A percentile compares a stretch with the other conserved stretches of the same genome.
These are phyloP conservation scores for Phortica variegata DNA, from an alignment of 1,140 invertebrate genomes.

Conservation along the genomic window DNA sequence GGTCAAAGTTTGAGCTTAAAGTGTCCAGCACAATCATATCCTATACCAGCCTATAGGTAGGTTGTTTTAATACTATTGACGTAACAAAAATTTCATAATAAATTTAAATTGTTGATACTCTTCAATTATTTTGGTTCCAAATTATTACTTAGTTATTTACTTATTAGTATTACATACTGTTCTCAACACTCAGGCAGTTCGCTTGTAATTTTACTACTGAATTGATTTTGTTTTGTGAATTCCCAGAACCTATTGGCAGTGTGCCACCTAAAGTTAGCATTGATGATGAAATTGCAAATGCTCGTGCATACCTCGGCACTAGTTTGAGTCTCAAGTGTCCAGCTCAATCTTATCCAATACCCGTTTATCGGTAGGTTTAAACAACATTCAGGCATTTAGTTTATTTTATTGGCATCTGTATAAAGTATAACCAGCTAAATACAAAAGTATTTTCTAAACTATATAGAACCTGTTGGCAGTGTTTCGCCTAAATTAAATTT, in stretches of 20 bases:
- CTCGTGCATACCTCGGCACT: slow-evolving; percentile 40
- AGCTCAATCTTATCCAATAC: slow-evolving; percentile 66
- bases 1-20: slow-evolving; percentile 60
- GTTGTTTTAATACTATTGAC: neutral
- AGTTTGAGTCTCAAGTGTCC: slow-evolving; percentile 63
- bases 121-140: too few relatives aligned
- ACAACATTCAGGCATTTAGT: slow-evolving; percentile 13
- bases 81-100: too few relatives aligned
- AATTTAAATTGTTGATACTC: too few relatives aligned
- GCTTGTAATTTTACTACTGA: neutral
- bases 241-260: slow-evolving; percentile 70
- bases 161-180: too few relatives aligned
- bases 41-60: slow-evolving; percentile 65
- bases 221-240: neutral
- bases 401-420: neutral
- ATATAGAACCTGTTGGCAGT: slow-evolving; percentile 41
- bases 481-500: slow-evolving; percentile 59
- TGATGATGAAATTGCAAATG: slow-evolving; percentile 68
- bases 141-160: too few relatives aligned
- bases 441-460: neutral
- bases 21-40: slow-evolving; percentile 68
- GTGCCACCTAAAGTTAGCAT: slow-evolving; percentile 72
- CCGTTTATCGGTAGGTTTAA: slow-evolving; percentile 60
- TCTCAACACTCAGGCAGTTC: slow-evolving; percentile 35
- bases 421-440: slow-evolving; percentile 1